phyloP scores from a whole-genome alignment of 2,888 invertebrate species.

The Cephus rjabovi region DNA sequence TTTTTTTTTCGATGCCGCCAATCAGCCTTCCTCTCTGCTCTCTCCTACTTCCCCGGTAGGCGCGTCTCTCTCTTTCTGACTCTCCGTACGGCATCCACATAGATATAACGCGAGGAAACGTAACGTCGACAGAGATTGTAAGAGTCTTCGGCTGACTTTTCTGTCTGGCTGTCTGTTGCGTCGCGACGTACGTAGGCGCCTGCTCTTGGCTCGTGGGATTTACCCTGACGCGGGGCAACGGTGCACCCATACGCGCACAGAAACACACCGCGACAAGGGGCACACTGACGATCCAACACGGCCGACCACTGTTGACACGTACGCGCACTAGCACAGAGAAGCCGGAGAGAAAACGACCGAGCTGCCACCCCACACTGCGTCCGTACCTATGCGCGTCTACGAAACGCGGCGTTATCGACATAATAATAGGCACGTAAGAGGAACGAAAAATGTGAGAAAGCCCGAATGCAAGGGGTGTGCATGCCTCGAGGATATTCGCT shows the following conservation, averaged over 20 bases:
- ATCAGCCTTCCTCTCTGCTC: background rate
- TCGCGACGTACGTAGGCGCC: background rate
- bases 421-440: conserved; percentile 1
- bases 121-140: background rate
- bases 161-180: background rate
- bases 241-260: conserved; percentile 11
- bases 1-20: background rate
- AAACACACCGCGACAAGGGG: conserved; percentile 4
- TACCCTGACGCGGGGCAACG: conserved; percentile 2
- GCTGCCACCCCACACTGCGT: conserved; percentile 2
- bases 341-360: conserved; percentile 8
- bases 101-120: background rate
- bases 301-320: conserved; percentile 4
- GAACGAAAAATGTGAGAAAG: conserved; percentile 1
- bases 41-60: background rate
- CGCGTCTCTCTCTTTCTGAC: background rate
- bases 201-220: conserved; percentile 1
- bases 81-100: background rate
- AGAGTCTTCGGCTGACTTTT: background rate
- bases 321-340: conserved; percentile 14
- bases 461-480: background rate
- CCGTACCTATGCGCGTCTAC: background rate
- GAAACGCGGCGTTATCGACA: conserved; percentile 20
- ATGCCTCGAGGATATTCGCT: background rate
- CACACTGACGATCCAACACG: conserved; percentile 13